Conservation (phyloP, 2,888 invertebrate genomes). For the Isoperla grammatica region DNA sequence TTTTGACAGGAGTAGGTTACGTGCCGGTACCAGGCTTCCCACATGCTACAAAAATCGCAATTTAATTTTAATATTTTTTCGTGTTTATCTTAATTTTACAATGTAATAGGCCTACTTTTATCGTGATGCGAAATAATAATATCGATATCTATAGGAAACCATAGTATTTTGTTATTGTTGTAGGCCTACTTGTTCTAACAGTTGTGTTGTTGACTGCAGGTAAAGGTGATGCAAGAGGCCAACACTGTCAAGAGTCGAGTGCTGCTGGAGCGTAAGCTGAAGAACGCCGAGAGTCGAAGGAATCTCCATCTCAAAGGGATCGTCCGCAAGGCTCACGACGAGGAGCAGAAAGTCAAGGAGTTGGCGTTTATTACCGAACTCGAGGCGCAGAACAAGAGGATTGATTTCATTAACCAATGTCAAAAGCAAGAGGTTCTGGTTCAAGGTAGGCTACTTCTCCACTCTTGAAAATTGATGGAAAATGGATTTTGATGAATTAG, state of each 20-base stretch:
- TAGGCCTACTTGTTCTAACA: too few relatives aligned
- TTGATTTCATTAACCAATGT: conserved; percentile 82
- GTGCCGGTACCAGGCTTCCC: too few relatives aligned
- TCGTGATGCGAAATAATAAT: too few relatives aligned
- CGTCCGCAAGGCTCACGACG: conserved; percentile 93
- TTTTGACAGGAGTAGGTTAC: too few relatives aligned
- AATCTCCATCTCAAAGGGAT: conserved; percentile 75
- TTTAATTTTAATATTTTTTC: too few relatives aligned
- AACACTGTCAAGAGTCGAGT: conserved; percentile 69
- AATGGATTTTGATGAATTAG: too few relatives aligned
- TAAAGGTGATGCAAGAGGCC: conserved; percentile 72
- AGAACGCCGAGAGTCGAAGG: conserved; percentile 88
- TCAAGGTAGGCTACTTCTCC: conserved; percentile 52
- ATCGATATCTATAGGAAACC: too few relatives aligned
- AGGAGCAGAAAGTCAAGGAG: conserved; percentile 93
- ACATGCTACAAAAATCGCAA: too few relatives aligned
- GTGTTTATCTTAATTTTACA: too few relatives aligned
- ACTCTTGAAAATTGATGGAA: not conserved
- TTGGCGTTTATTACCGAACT: conserved; percentile 96
- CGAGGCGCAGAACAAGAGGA: conserved; percentile 88
- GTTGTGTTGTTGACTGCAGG: too few relatives aligned
- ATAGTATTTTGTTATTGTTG: too few relatives aligned
- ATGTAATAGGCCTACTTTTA: too few relatives aligned
- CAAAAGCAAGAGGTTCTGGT: conserved; percentile 53
- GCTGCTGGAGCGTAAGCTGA: conserved; percentile 67